Base-by-base conservation (phyloP, 1,140 invertebrate species). In the Euura saliciscinereae region DNA sequence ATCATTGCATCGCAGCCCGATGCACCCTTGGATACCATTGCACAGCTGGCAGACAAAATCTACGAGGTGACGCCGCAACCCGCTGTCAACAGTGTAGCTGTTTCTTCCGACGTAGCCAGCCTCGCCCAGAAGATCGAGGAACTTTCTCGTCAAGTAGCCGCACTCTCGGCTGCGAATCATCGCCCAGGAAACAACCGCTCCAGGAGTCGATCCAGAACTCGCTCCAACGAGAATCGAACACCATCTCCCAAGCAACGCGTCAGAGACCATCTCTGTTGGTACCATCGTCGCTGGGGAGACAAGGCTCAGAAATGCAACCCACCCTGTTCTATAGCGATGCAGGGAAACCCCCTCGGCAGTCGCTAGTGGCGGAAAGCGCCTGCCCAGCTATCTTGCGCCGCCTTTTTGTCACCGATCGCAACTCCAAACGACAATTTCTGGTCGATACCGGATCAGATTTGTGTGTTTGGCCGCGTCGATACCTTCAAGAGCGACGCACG, bases 1-100 rank as follows among this genome's bases (percentile, higher is more conserved):
- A 76, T 76, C 10, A 13, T 76, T 28, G 72, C 72, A n/a, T 74
- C 72, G 7, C n/a, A n/a, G n/a, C n/a, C 73, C 71, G 65, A 42
- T n/a, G 2, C 64, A 44, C 6, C 44, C 10, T 64, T 78, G 13
- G 67, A 68, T 11, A 51, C 66, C 43, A 80, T 85, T 79, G 80
- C 76, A 73, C 80, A 75, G 80, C 82, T 85, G 78, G 83, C 84
- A 80, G 83, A 81, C 74, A 80, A 78, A 82, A 84, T 85, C 80
- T 80, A 83, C 82, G 84, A 83, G 75, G 75, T 44, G 65, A 74
- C 69, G 11, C 11, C 46, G 11, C 11, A 7, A 7, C 11, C 46
- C 6, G 11, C 46, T n/a, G 46, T 51, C 46, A 51, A 6, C 46
- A 51, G 46, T 11, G 6, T 11, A 11, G 11, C 11, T 51, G 11